Evolutionary conservation across 2,888 invertebrate species (phyloP).

Genomic region (Sphaerophoria taeniata): DNA sequence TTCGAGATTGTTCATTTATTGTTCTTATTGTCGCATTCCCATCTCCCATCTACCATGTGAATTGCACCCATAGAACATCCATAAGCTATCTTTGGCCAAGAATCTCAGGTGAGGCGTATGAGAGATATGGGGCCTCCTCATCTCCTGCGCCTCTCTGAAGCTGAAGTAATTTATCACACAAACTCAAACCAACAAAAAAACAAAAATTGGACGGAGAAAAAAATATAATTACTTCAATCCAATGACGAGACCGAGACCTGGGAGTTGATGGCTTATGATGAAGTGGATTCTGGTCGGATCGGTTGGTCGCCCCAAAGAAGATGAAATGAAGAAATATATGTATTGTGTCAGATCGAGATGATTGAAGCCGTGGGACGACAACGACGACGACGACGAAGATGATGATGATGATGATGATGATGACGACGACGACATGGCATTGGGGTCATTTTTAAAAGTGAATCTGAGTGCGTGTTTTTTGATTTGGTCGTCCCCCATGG

Average conservation of each 20-base stretch:
- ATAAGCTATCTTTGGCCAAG: constrained; percentile 8
- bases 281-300: constrained; percentile 42
- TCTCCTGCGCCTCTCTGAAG: constrained; percentile 64
- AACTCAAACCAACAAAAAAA: constrained; percentile 43
- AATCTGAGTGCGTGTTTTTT: constrained; percentile 43
- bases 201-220: neutral
- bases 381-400: constrained; percentile 24
- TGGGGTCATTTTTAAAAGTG: constrained; percentile 68
- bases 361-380: constrained; percentile 66
- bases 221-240: constrained; percentile 67
- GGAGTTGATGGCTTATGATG: constrained; percentile 49
- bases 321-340: constrained; percentile 63
- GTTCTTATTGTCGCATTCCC: constrained; percentile 65
- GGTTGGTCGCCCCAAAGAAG: constrained; percentile 23
- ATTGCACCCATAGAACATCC: constrained; percentile 8
- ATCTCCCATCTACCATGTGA: neutral
- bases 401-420: too few relatives aligned
- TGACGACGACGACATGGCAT: constrained; percentile 56
- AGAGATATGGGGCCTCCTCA: constrained; percentile 12
- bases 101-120: constrained; percentile 61
- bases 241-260: constrained; percentile 57
- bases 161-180: constrained; percentile 70
- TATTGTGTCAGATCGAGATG: constrained; percentile 72
- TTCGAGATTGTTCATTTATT: constrained; percentile 55
- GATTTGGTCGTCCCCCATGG: constrained; percentile 70